phyloP scores from a whole-genome alignment of 2,888 invertebrate species.

The Epicampocera succincta region DNA sequence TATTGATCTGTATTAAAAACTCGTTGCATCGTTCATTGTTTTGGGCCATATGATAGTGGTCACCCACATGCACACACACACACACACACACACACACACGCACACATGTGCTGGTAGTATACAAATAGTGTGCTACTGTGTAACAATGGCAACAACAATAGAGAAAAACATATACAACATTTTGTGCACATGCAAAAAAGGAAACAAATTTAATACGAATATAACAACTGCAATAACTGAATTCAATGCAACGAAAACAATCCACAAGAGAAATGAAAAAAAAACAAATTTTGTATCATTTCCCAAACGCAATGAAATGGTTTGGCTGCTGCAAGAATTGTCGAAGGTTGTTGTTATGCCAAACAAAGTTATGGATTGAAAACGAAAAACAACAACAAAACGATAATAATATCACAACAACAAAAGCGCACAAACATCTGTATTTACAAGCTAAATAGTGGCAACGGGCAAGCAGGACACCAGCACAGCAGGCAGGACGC shows the following conservation, averaged over 20 bases:
- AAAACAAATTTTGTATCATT: conserved; percentile 29
- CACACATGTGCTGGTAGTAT: conserved; percentile 25
- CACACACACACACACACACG: conserved; percentile 56
- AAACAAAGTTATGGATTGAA: conserved; percentile 15
- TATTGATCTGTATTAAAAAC: conserved; percentile 56
- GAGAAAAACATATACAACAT: conserved; percentile 63
- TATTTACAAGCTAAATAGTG: neutral
- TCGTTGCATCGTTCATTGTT: conserved; percentile 15
- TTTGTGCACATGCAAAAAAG: conserved; percentile 27
- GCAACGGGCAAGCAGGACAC: neutral
- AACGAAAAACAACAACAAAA: conserved; percentile 1
- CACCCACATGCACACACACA: conserved; percentile 57
- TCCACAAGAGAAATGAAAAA: conserved; percentile 29
- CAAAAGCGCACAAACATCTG: conserved; percentile 21
- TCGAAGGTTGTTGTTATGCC: neutral
- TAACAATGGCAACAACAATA: conserved; percentile 50
- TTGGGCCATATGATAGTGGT: conserved; percentile 50
- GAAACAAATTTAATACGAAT: conserved; percentile 66
- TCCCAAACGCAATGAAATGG: conserved; percentile 22
- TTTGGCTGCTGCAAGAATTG: neutral
- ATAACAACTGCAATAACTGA: conserved; percentile 47
- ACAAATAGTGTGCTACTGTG: conserved; percentile 56
- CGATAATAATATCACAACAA: neutral
- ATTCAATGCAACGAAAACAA: conserved; percentile 26
- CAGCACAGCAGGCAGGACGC: neutral